Conservation (phyloP, 2,797 vertebrate species). For the Semaprochilodus insignis region DNA sequence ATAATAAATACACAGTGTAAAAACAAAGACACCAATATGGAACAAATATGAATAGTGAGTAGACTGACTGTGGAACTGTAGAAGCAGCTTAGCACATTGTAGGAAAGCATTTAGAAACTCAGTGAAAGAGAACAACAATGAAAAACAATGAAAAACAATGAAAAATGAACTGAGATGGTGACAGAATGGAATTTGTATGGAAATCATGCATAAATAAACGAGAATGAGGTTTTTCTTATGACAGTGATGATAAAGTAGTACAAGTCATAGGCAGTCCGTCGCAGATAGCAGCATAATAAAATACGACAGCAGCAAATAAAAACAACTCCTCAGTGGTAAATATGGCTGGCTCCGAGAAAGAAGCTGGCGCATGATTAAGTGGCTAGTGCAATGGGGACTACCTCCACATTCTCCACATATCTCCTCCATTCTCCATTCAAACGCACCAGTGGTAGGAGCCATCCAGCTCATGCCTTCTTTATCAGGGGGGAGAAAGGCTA, state of each 20-base stretch:
- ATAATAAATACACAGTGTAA: not conserved
- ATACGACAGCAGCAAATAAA: not conserved
- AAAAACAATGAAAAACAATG: too few species aligned
- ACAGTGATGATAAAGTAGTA: not conserved
- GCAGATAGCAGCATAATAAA: not conserved
- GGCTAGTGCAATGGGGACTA: not conserved
- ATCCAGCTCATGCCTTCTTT: constrained; percentile 44
- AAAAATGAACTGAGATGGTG: not conserved
- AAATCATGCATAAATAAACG: not conserved
- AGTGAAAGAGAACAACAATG: too few species aligned
- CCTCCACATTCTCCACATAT: not conserved
- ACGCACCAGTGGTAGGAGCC: not conserved
- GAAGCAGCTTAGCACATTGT: too few species aligned
- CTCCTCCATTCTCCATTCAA: not conserved
- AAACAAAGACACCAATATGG: not conserved
- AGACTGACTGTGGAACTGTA: too few species aligned
- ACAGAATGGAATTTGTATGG: not conserved
- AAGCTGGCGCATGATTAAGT: not conserved
- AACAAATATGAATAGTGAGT: not conserved
- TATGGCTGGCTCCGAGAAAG: not conserved
- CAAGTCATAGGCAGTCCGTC: not conserved
- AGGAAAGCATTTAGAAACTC: too few species aligned
- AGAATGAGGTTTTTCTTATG: not conserved
- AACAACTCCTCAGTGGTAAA: not conserved
- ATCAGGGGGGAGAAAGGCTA: constrained; percentile 39